These are phyloP conservation scores for Centropyge bicolor DNA, from an alignment of 2,797 vertebrate species.

Conservation along the genomic window DNA sequence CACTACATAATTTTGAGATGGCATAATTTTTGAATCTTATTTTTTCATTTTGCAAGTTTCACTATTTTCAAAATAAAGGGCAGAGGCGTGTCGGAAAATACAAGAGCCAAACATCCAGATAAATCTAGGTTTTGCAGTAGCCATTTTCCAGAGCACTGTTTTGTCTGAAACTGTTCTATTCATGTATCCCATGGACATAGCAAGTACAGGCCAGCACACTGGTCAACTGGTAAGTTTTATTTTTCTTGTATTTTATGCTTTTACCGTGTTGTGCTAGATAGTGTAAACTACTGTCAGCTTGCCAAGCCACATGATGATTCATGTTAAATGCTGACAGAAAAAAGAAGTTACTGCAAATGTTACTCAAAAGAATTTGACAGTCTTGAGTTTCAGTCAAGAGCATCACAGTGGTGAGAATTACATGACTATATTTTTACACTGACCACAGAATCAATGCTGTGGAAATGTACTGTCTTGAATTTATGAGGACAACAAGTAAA, in stretches of 20 bases:
- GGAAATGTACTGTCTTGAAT: not conserved
- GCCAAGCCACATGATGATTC: not conserved
- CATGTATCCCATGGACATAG: not conserved
- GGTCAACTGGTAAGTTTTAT: not conserved
- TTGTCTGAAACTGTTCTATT: not conserved
- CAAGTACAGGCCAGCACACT: not conserved
- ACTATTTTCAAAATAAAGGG: not conserved
- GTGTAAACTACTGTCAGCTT: not conserved
- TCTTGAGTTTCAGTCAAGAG: not conserved
- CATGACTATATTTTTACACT: not conserved
- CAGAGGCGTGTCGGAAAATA: not conserved
- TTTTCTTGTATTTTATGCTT: not conserved
- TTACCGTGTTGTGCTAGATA: not conserved
- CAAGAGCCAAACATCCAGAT: not conserved
- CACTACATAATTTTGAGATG: not conserved
- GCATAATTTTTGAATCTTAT: not conserved
- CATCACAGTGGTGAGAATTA: not conserved
- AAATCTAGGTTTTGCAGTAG: no score
- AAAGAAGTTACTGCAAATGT: no score
- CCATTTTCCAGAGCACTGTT: no score
- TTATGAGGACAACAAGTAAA: not conserved
- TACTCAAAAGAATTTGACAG: no score
- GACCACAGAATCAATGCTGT: not conserved
- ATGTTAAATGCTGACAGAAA: not conserved
- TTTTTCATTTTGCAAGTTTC: not conserved